These are phyloP conservation scores for Lepetodrilus schrolli DNA, from an alignment of 2,888 invertebrate species.

Conservation along the genomic window DNA sequence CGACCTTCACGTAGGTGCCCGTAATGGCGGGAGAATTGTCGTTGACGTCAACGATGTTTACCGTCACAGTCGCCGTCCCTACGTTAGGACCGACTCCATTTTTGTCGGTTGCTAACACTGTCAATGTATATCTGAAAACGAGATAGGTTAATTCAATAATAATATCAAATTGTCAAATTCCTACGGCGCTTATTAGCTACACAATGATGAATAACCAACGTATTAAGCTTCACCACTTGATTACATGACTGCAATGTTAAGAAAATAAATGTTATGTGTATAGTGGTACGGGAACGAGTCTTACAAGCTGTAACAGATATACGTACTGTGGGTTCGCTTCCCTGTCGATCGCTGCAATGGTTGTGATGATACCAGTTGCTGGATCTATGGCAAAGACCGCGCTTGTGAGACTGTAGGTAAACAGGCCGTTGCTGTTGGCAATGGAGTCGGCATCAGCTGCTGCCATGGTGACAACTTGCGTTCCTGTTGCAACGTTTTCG, in stretches of 20 bases:
- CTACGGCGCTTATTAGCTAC: too few species aligned
- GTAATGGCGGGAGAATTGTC: slow-evolving; percentile 59
- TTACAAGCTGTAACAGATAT: too few species aligned
- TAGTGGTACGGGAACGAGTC: too few species aligned
- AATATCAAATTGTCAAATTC: too few species aligned
- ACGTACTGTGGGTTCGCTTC: slow-evolving; percentile 53
- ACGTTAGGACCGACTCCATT: slow-evolving; percentile 38
- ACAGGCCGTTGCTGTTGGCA: slow-evolving; percentile 58
- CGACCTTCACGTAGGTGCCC: slow-evolving; percentile 48
- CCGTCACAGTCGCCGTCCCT: slow-evolving; percentile 59
- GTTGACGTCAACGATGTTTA: slow-evolving; percentile 60
- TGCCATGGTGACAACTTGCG: slow-evolving; percentile 47
- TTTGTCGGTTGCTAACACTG: slow-evolving; percentile 55
- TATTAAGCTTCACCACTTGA: too few species aligned
- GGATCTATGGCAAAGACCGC: slow-evolving; percentile 49
- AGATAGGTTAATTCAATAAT: too few species aligned
- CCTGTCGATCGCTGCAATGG: slow-evolving; percentile 53
- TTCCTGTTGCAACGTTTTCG: slow-evolving; percentile 53
- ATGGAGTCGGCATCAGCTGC: slow-evolving; percentile 61
- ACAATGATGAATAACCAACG: too few species aligned
- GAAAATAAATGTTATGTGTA: too few species aligned
- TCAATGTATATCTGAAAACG: slow-evolving; percentile 59
- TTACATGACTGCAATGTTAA: too few species aligned
- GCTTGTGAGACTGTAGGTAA: slow-evolving; percentile 45
- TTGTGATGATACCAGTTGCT: slow-evolving; percentile 52